A percentile compares a stretch with the other conserved stretches of the same genome.
Evolutionary conservation across 2,113 vertebrate genomes (phyloP).

Genomic region (Halcyon senegalensis): DNA sequence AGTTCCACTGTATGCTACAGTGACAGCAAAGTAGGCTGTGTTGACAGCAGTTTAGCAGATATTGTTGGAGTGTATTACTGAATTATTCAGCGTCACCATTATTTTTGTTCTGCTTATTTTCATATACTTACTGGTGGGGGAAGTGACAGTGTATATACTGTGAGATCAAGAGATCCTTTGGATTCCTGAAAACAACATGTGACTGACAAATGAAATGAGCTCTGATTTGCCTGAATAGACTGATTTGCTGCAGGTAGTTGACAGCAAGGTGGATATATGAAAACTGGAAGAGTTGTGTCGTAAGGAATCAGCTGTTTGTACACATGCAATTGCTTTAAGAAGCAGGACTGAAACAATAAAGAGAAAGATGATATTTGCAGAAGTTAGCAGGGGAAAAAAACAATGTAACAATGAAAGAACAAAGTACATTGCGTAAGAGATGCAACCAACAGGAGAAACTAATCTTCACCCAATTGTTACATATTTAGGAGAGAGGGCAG

Average conservation of each 20-base stretch:
- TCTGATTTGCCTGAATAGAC: background rate
- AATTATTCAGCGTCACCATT: conserved; percentile 13
- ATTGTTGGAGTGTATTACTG: background rate
- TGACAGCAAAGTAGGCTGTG: conserved; percentile 2
- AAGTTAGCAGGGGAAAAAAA: background rate
- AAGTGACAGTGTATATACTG: background rate
- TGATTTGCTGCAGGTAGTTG: background rate
- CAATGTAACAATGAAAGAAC: background rate
- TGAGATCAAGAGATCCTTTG: background rate
- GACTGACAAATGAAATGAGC: background rate
- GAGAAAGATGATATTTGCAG: background rate
- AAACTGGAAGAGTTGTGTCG: background rate
- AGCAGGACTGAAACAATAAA: background rate
- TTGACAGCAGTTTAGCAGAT: conserved; percentile 47
- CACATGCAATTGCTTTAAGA: background rate
- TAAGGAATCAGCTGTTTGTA: background rate
- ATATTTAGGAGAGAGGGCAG: background rate
- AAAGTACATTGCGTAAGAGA: background rate
- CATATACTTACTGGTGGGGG: background rate
- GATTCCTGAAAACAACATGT: background rate
- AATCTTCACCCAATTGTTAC: background rate
- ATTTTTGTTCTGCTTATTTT: conserved; percentile 36
- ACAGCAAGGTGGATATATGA: background rate
- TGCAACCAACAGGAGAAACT: background rate
- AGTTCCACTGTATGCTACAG: background rate